Evolutionary conservation across 2,888 invertebrate genomes (phyloP), one percentile per base, ranked within the genome.

Genomic region (Agrenia bidenticulata): DNA sequence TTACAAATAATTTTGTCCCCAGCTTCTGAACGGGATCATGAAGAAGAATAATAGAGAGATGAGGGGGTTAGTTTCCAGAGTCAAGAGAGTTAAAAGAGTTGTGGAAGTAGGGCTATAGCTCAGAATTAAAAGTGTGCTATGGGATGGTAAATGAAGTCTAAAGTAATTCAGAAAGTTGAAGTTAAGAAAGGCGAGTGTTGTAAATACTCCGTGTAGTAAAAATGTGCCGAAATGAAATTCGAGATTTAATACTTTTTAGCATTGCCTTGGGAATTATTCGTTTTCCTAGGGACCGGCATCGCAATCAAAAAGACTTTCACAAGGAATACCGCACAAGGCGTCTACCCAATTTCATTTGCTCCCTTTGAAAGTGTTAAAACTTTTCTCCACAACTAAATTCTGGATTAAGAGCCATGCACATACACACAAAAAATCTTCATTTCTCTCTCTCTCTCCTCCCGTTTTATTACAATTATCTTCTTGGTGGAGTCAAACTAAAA

Each of bases 151-250:
- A 74, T 74, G 74, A 74, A 74, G 74, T 74, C 71, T 72, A 67
- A 67, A 72, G 73, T 75, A 75, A 75, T 75, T 73, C 75, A 64
- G 69, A 75, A 74, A 74, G 74, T 74, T 74, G 70, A 72, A 72
- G 64, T 70, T 70, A 69, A 71, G 73, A 71, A 74, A 68, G 73
- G 68, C 67, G 68, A 60, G 51, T 50, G 63, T 56, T 50, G 63
- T 63, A 63, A 63, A 63, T 63, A 63, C 56, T 45, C 55, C 23
- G 56, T 66, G 76, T 69, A 76, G 76, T 76, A 76, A 76, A 76
- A 76, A 76, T 76, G 76, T 74, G 75, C 73, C 73, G 76, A 76
- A 76, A 76, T 76, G 76, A 76, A 76, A 76, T 76, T 74, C 73
- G 73, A 76, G 76, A 76, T 76, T 76, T 76, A 76, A 76, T 76